These are phyloP conservation scores for Poecilia picta DNA, from an alignment of 2,797 vertebrate genomes.

Conservation along the genomic window DNA sequence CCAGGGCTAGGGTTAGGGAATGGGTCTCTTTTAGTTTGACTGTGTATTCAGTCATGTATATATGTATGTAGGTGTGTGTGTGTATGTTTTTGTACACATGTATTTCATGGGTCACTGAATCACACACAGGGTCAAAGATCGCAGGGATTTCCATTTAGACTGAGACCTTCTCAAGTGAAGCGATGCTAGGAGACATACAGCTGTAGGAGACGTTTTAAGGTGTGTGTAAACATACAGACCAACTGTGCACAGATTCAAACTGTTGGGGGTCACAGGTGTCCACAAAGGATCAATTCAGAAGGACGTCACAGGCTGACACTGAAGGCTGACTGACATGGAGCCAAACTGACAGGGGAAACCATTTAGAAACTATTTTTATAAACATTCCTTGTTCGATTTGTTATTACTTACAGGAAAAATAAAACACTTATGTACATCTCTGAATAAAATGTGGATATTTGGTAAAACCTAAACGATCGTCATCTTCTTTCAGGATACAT, in stretches of 20 bases:
- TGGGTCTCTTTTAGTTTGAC: slow-evolving; percentile 4
- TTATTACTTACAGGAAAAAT: background rate
- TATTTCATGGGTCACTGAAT: slow-evolving; percentile 32
- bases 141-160: slow-evolving; percentile 21
- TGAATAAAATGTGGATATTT: background rate
- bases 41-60: slow-evolving; percentile 1
- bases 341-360: slow-evolving; percentile 6
- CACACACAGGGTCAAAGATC: slow-evolving; percentile 10
- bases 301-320: background rate
- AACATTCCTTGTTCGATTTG: background rate
- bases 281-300: slow-evolving; percentile 10
- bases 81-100: slow-evolving; percentile 39
- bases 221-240: slow-evolving; percentile 4
- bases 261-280: slow-evolving; percentile 6
- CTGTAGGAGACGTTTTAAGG: slow-evolving; percentile 4
- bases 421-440: background rate
- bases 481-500: background rate
- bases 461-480: background rate
- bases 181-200: slow-evolving; percentile 6
- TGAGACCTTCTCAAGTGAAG: slow-evolving; percentile 5
- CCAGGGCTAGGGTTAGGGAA: background rate
- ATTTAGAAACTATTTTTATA: background rate
- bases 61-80: background rate
- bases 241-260: slow-evolving; percentile 1
- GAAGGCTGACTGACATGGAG: slow-evolving; percentile 19